Evolutionary conservation across 2,113 vertebrate species (phyloP), one percentile per base, ranked within the genome.

Genomic region (Corythornis cristatus): DNA sequence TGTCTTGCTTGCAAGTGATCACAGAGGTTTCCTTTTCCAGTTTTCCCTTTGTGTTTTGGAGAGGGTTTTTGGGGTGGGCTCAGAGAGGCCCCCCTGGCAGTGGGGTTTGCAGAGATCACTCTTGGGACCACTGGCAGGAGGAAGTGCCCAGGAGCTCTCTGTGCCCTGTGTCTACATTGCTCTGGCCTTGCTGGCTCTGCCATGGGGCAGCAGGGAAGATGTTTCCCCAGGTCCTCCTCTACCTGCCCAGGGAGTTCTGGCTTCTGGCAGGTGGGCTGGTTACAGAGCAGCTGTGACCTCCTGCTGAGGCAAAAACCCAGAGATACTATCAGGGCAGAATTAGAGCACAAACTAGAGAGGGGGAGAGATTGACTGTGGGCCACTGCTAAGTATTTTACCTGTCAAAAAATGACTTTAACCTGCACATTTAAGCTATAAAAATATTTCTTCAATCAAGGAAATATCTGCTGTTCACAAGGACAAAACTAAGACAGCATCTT

Each of bases 401-500:
- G 57, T 92, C 91, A 94, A 90, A 92, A 92, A 83, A 88, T 79
- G 23, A 83, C 11, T 84, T 83, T 64, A 91, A 88, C 76, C 74
- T 89, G 82, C 46, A 88, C 72, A 80, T 93, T 93, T 80, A 81
- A 10, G 45, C 73, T 97, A 37, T 46, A 93, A 94, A 97, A 96
- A 94, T 92, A 93, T 90, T 96, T 89, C 90, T 95, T 96, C 86
- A 70, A 60, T 95, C 91, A 95, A 77, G 78, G 64, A 33, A 91
- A 95, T 21, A 46, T 67, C 72, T 70, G 60, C 2, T 31, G 9
- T 91, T 95, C 73, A 68, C 92, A 97, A 97, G 93, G 93, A 91
- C 88, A 94, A 86, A 96, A 84, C 56, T 71, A 94, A 93, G 31
- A 66, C 71, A 95, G 75, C 5, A 13, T 74, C 86, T 89, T 94